Percentiles rank a stretch among this genome's conserved stretches.
These are phyloP conservation scores for Lomographa bimaculata DNA, from an alignment of 2,888 invertebrate species.

Conservation along the genomic window DNA sequence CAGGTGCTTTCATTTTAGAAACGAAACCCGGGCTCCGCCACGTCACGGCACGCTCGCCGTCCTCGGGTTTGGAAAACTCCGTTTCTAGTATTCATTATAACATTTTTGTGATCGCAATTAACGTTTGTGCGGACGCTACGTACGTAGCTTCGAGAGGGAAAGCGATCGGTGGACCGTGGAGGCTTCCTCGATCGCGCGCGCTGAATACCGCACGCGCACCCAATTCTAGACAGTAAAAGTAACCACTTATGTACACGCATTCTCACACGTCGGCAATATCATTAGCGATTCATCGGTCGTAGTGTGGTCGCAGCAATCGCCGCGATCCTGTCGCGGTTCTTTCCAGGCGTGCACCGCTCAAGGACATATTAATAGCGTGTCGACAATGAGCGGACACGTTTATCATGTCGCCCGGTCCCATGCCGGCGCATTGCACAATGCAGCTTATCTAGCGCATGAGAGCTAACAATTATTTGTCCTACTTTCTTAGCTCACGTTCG, in stretches of 20 bases:
- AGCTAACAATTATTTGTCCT: constrained; percentile 69
- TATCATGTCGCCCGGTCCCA: constrained; percentile 59
- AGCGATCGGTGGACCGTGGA: constrained; percentile 65
- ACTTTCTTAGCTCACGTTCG: constrained; percentile 57
- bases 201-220: constrained; percentile 40
- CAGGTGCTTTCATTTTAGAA: constrained; percentile 64
- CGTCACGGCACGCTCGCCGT: constrained; percentile 39
- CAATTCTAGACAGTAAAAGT: constrained; percentile 55
- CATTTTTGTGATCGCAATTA: constrained; percentile 53
- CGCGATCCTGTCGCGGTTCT: constrained; percentile 40
- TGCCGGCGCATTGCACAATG: constrained; percentile 68
- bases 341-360: constrained; percentile 51
- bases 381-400: constrained; percentile 66
- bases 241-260: constrained; percentile 43
- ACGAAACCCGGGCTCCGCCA: constrained; percentile 45
- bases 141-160: constrained; percentile 68
- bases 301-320: constrained; percentile 43
- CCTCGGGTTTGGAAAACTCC: constrained; percentile 47
- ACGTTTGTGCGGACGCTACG: constrained; percentile 52
- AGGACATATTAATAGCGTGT: constrained; percentile 74
- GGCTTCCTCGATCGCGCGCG: constrained; percentile 52
- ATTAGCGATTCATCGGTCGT: constrained; percentile 43
- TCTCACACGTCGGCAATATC: constrained; percentile 43
- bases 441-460: constrained; percentile 71
- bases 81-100: constrained; percentile 48